Evolutionary conservation across 2,888 invertebrate genomes (phyloP), one percentile per base, ranked within the genome.

Genomic region (Spatulosminthurus flaviceps): DNA sequence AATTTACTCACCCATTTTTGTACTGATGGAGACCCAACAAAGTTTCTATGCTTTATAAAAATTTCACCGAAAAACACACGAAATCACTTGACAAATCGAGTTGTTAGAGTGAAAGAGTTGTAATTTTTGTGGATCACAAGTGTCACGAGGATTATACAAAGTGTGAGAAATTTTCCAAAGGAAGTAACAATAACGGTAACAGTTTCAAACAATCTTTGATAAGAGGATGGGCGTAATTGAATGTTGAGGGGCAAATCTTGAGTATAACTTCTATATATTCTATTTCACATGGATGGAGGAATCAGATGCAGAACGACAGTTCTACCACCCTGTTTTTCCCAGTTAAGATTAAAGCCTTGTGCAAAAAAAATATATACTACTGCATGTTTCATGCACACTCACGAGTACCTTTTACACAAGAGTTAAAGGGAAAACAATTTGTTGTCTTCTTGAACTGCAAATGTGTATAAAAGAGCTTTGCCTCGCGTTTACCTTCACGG

Each of bases 251-350:
- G 42, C 9, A 43, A 22, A 70, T n/a, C n/a, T 22, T 21, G 43
- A 43, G 71, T 13, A 26, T 72, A n/a, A n/a, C 21, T 24, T 22
- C 42, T 72, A 21, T 13, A 24, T 66, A 28, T 22, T 24, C 66
- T 29, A 61, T 64, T 74, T 29, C 74, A 74, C 74, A 74, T 74
- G 74, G 74, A 64, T 74, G 72, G 24, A 42, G 22, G 41, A 74
- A 64, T 74, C 74, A 74, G 64, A 34, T 61, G 74, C 74, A 74
- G 74, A 74, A 74, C 74, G 64, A 64, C 34, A 74, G 34, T 64
- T 74, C 34, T 34, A 64, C 24, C 43, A 24, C 74, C 64, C 28
- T 74, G 34, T 64, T 67, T 60, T 74, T 74, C 74, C 60, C 64
- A 74, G 74, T 43, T 72, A 24, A 72, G 22, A 43, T 43, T 41